Evolutionary conservation across 2,113 vertebrate genomes (phyloP), one percentile per base, ranked within the genome.

Genomic region (Leucopsar rothschildi): DNA sequence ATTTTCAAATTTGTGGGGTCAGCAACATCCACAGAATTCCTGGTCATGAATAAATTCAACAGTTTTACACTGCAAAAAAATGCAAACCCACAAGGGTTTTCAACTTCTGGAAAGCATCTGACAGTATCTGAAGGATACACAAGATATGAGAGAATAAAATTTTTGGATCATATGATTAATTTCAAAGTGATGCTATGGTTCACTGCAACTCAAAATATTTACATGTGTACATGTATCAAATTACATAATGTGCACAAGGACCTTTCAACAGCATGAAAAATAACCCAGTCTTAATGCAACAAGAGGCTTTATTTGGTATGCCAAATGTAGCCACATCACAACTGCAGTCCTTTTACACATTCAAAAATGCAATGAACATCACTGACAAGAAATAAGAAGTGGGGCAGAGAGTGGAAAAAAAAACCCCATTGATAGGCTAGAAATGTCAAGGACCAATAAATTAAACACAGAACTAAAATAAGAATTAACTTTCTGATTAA

Each of bases 341-440:
- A 60, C 44, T 61, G 20, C 1, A 60, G 50, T 28, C 27, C 31
- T 53, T 64, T 39, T 20, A 28, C 1, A 0, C 16, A 16, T n/a
- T 64, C 73, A 69, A 81, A 77, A 90, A 23, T 13, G 9, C 21
- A 47, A 35, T 3, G 2, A 53, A 40, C 7, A 23, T 42, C 13
- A 39, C 0, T 3, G 47, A 76, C 21, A 82, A 45, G 63, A 64
- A 56, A 78, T 1, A 55, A 6, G 11, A 49, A 66, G 12, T 6
- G 1, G 0, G 12, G 11, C 37, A 29, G 4, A 21, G 3, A 7
- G 4, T 28, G 15, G 2, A 76, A 49, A 64, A 57, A 70, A 39
- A n/a, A 39, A 3, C 0, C 6, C 10, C 25, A 53, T 5, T 7
- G 2, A 29, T 31, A 44, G 28, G 14, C 3, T 47, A 82, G 15